phyloP scores from a whole-genome alignment of 2,797 vertebrate species.

The Crocodylus rhombifer region DNA sequence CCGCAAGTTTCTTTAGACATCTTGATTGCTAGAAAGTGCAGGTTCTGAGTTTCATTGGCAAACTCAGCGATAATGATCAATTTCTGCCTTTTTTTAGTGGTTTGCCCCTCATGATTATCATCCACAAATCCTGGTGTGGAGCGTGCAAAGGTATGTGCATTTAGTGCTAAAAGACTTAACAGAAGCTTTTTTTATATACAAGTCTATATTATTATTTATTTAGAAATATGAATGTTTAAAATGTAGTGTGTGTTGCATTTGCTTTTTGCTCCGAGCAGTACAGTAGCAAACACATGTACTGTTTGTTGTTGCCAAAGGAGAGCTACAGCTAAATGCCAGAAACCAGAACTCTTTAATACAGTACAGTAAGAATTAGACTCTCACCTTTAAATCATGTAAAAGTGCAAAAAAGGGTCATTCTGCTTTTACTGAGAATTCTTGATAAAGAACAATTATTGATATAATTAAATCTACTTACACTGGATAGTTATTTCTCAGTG shows the following conservation, averaged over 20 bases:
- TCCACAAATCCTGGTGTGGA: constrained; percentile 99
- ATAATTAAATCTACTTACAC: background rate
- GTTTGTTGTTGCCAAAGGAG: background rate
- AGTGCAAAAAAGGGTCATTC: background rate
- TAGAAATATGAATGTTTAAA: background rate
- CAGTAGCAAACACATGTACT: background rate
- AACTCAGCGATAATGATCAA: background rate
- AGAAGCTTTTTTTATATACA: background rate
- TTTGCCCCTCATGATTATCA: constrained; percentile 95
- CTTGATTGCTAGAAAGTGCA: background rate
- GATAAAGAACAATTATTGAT: background rate
- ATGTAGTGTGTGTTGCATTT: background rate
- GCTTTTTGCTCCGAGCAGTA: background rate
- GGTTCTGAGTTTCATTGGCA: background rate
- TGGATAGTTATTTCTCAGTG: background rate
- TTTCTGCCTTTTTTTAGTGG: constrained; percentile 83
- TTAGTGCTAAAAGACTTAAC: background rate
- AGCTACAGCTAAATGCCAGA: background rate
- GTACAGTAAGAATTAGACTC: background rate
- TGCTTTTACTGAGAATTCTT: background rate
- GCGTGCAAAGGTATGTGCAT: constrained; percentile 94
- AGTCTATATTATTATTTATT: background rate
- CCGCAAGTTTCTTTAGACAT: background rate
- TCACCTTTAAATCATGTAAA: background rate
- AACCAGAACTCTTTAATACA: background rate